These are phyloP conservation scores for Labroides dimidiatus DNA, from an alignment of 2,797 vertebrate genomes.

Conservation along the genomic window DNA sequence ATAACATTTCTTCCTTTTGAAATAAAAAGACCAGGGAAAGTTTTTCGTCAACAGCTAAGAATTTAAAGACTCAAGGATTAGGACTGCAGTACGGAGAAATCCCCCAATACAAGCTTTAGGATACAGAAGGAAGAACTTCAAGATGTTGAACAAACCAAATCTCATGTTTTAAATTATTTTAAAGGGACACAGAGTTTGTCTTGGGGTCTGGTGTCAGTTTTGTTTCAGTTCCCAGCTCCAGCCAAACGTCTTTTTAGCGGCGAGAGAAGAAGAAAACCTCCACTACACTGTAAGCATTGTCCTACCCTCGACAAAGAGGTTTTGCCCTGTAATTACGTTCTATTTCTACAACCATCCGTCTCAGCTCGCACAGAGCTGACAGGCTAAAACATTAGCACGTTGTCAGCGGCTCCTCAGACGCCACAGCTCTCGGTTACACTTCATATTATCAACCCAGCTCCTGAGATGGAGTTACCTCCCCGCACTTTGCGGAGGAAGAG, in stretches of 20 bases:
- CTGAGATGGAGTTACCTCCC: conserved; percentile 69
- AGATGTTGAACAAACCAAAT: background rate
- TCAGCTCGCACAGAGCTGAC: conserved; percentile 67
- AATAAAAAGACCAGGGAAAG: background rate
- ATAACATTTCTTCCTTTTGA: background rate
- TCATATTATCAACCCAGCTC: conserved; percentile 58
- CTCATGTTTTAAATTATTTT: background rate
- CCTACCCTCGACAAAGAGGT: conserved; percentile 62
- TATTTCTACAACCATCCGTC: conserved; percentile 77
- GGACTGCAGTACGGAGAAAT: background rate
- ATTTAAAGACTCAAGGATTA: background rate
- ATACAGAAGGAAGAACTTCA: background rate
- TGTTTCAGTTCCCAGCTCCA: conserved; percentile 23
- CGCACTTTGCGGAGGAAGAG: conserved; percentile 43
- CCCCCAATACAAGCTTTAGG: background rate
- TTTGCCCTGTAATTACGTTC: conserved; percentile 73
- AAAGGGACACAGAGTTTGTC: background rate
- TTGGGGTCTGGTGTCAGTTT: conserved; percentile 13
- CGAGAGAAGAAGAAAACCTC: conserved; percentile 15
- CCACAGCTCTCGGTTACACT: conserved; percentile 64
- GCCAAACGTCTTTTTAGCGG: conserved; percentile 11
- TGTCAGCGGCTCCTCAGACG: conserved; percentile 70
- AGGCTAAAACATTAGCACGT: conserved; percentile 77
- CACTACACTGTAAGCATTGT: conserved; percentile 60
- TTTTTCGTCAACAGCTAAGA: background rate